These are phyloP conservation scores for Sminthopsis crassicaudata DNA, from an alignment of 2,113 vertebrate genomes.

Conservation along the genomic window DNA sequence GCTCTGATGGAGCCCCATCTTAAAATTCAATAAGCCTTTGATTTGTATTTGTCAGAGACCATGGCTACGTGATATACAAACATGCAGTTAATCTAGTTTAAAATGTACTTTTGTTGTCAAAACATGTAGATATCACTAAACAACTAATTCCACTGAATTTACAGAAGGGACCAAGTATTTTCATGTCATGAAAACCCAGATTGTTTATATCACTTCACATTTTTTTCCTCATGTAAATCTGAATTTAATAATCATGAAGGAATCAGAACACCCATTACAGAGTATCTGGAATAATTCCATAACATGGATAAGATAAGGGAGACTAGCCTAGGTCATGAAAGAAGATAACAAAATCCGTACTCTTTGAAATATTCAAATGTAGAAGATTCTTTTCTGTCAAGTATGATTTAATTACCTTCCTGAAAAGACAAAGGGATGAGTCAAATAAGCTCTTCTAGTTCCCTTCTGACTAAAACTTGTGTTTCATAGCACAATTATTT, in stretches of 20 bases:
- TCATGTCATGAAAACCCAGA: neutral
- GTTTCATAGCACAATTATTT: neutral
- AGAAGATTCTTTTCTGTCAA: neutral
- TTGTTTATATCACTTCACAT: neutral
- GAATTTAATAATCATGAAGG: neutral
- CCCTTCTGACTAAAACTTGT: neutral
- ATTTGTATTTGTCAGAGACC: neutral
- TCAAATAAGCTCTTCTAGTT: neutral
- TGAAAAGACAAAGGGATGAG: conserved; percentile 13
- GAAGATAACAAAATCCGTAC: neutral
- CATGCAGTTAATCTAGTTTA: neutral
- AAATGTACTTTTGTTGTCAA: neutral
- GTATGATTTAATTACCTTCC: neutral
- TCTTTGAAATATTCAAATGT: conserved; percentile 14
- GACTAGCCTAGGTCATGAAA: neutral
- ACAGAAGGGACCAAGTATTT: neutral
- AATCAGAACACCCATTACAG: conserved; percentile 8
- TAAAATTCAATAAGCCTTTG: neutral
- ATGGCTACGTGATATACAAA: neutral
- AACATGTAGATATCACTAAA: neutral
- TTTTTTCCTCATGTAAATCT: conserved; percentile 2
- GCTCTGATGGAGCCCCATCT: neutral
- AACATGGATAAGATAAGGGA: neutral
- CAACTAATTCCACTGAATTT: neutral
- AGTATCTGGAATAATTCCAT: neutral